phyloP scores from a whole-genome alignment of 1,140 invertebrate genomes.

The Musca vetustissima region DNA sequence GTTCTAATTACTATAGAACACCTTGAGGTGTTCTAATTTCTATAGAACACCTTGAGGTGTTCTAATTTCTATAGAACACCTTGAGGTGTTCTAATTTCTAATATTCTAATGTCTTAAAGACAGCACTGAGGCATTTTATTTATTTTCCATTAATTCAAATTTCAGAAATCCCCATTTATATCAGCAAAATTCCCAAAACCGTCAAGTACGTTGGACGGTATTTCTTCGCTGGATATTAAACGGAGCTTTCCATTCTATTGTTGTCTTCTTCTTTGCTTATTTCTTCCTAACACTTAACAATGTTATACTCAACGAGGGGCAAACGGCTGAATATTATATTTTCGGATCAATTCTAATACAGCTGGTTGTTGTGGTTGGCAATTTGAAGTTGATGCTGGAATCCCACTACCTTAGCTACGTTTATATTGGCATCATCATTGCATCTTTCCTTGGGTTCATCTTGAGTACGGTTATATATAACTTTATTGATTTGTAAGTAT shows the following conservation, averaged over 20 bases:
- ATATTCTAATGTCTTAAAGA: too few relatives aligned
- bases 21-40: too few relatives aligned
- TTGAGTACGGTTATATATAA: constrained; percentile 62
- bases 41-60: too few relatives aligned
- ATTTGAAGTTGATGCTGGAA: constrained; percentile 64
- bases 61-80: too few relatives aligned
- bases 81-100: too few relatives aligned
- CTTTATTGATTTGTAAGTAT: constrained; percentile 58
- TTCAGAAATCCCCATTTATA: constrained; percentile 69
- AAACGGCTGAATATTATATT: constrained; percentile 54
- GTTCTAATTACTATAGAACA: too few relatives aligned
- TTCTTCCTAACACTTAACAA: constrained; percentile 46
- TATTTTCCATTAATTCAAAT: too few relatives aligned
- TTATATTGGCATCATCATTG: constrained; percentile 60
- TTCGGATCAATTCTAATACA: constrained; percentile 59
- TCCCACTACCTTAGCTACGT: constrained; percentile 65
- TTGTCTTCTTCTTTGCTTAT: constrained; percentile 57
- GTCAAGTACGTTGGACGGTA: constrained; percentile 61
- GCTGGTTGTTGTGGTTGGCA: constrained; percentile 57
- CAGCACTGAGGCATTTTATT: too few relatives aligned
- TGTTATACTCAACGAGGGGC: constrained; percentile 54
- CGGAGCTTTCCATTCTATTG: constrained; percentile 59
- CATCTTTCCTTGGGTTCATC: constrained; percentile 64
- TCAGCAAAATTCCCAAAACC: constrained; percentile 64
- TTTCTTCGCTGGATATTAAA: constrained; percentile 67